A percentile compares a stretch with the other conserved stretches of the same genome.
These are phyloP conservation scores for Tipula vernalis DNA, from an alignment of 2,888 invertebrate species.

Conservation along the genomic window DNA sequence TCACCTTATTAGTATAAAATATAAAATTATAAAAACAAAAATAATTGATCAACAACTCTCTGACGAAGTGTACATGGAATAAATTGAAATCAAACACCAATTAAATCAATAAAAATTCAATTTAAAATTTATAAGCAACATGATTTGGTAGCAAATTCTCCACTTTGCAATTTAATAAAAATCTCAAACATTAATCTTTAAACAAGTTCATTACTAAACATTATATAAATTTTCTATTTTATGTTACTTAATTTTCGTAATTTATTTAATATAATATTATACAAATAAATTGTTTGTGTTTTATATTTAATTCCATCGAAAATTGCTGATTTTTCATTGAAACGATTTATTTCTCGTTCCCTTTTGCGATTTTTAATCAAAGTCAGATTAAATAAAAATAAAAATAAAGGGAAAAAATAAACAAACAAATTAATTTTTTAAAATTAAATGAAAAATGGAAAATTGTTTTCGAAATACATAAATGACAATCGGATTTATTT, in stretches of 20 bases:
- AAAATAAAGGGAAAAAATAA: background rate
- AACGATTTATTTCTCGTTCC: background rate
- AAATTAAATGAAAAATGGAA: background rate
- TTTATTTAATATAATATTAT: background rate
- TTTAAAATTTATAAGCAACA: background rate
- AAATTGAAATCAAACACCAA: background rate
- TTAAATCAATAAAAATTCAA: background rate
- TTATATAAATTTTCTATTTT: background rate
- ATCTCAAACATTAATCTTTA: background rate
- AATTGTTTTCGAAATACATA: background rate
- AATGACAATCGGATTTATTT: background rate
- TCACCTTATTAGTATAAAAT: background rate
- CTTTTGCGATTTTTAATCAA: background rate
- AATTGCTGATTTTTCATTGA: background rate
- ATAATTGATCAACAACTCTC: too few relatives aligned
- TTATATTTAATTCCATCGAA: background rate
- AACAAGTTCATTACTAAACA: background rate
- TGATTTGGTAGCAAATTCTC: background rate
- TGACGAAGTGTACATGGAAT: background rate
- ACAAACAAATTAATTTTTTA: background rate
- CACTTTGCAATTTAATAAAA: background rate
- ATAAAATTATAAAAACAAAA: too few relatives aligned
- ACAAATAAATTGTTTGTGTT: background rate
- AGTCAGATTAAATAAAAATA: background rate
- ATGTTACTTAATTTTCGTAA: background rate